Evolutionary conservation across 2,888 invertebrate genomes (phyloP).

Genomic region (Plutella xylostella): DNA sequence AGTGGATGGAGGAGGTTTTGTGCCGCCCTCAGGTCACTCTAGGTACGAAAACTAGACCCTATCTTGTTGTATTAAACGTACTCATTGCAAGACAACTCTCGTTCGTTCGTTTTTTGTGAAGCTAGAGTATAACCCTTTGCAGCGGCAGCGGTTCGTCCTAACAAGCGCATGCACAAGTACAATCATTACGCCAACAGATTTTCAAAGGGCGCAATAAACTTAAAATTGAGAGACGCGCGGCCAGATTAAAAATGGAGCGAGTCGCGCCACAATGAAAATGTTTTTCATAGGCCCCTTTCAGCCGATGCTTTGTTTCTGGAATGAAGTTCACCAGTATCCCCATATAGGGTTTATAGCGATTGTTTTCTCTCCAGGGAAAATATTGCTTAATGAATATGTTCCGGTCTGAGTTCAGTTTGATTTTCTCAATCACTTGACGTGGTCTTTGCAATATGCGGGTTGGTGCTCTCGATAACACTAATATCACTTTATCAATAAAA

Average conservation of each 20-base stretch:
- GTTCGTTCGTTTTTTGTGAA: too few species aligned
- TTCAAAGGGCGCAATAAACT: slow-evolving; percentile 56
- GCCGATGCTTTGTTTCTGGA: slow-evolving; percentile 61
- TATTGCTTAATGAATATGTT: slow-evolving; percentile 52
- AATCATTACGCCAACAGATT: too few species aligned
- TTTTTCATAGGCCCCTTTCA: slow-evolving; percentile 62
- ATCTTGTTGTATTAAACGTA: too few species aligned
- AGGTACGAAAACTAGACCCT: not conserved
- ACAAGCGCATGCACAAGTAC: slow-evolving; percentile 20
- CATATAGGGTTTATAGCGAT: slow-evolving; percentile 54
- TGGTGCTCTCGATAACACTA: too few species aligned
- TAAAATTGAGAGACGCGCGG: slow-evolving; percentile 39
- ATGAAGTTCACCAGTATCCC: slow-evolving; percentile 60
- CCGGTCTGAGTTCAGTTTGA: slow-evolving; percentile 12
- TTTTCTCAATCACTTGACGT: too few species aligned
- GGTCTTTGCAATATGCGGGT: too few species aligned
- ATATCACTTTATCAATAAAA: too few species aligned
- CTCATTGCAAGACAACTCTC: too few species aligned
- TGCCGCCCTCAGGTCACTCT: not conserved
- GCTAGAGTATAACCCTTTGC: too few species aligned
- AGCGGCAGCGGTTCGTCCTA: not conserved
- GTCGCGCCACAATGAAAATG: slow-evolving; percentile 64
- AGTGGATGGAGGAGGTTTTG: too few species aligned
- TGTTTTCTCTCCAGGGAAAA: slow-evolving; percentile 40
- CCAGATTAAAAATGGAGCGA: slow-evolving; percentile 68